Percentiles rank a stretch among this genome's conserved stretches.
Evolutionary conservation across 2,888 invertebrate species (phyloP).

Genomic region (Drosophila borborema): DNA sequence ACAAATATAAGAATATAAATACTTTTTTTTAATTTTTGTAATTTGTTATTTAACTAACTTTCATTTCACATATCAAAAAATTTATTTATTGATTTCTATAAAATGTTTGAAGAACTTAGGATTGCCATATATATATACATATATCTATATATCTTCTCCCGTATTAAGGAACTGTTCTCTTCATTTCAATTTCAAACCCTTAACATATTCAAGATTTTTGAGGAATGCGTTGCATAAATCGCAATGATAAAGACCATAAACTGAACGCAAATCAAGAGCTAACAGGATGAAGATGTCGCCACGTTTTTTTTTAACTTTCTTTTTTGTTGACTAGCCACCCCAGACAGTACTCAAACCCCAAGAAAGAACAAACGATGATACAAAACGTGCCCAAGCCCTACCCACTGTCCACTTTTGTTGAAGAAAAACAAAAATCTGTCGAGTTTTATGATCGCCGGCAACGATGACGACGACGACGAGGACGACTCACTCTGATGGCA

Average conservation of each 20-base stretch:
- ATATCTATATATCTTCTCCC: not conserved
- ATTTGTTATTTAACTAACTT: not conserved
- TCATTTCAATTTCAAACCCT: not conserved
- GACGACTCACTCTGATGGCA: conserved; percentile 36
- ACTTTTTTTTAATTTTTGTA: too few species aligned
- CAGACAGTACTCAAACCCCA: conserved; percentile 25
- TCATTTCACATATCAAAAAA: not conserved
- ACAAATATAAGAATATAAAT: too few species aligned
- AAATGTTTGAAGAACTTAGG: not conserved
- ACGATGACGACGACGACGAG: not conserved
- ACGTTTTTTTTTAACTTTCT: not conserved
- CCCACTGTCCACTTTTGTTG: conserved; percentile 11
- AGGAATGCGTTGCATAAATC: conserved; percentile 27
- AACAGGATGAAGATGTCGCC: conserved; percentile 34
- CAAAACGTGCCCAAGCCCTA: conserved; percentile 19
- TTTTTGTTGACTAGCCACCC: conserved; percentile 20
- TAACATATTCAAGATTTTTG: not conserved
- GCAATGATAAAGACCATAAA: conserved; percentile 33
- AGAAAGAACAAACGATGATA: conserved; percentile 38
- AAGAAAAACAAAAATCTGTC: conserved; percentile 47
- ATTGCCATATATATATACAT: rapidly evolving
- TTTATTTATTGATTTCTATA: not conserved
- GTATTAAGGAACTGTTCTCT: not conserved
- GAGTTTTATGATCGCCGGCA: conserved; percentile 61
- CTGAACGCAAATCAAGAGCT: conserved; percentile 32